Conservation (phyloP, 2,888 invertebrate genomes). For the Macaria liturata region DNA sequence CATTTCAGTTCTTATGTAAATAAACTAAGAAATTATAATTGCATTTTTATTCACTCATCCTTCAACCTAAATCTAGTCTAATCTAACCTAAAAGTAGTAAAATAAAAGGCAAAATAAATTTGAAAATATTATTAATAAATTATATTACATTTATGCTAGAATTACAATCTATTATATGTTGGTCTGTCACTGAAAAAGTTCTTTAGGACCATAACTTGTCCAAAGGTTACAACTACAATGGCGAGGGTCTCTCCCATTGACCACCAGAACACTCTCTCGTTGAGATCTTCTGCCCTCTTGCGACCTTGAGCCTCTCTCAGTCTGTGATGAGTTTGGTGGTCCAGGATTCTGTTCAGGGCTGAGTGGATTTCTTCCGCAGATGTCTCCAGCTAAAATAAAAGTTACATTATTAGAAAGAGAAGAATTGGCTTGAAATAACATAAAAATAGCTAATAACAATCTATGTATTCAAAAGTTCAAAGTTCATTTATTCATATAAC, state of each 20-base stretch:
- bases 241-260: conserved; percentile 94
- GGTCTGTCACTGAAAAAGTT: conserved; percentile 91
- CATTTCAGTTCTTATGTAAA: not conserved
- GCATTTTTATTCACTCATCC: not conserved
- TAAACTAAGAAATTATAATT: no score
- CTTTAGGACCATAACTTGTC: conserved; percentile 95
- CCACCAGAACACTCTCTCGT: conserved; percentile 97
- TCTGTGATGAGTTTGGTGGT: conserved; percentile 98
- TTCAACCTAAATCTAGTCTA: not conserved
- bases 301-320: conserved; percentile 97
- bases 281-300: conserved; percentile 97
- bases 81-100: not conserved
- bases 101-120: conserved; percentile 6
- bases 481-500: no score
- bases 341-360: conserved; percentile 92
- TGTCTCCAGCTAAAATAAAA: conserved; percentile 91
- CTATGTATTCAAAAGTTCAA: no score
- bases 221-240: conserved; percentile 92
- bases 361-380: conserved; percentile 96
- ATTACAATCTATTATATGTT: conserved; percentile 73
- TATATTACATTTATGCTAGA: conserved; percentile 58
- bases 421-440: no score
- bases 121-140: conserved; percentile 62
- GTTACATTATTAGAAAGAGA: not conserved
- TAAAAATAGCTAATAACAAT: no score